phyloP scores from a whole-genome alignment of 2,797 vertebrate species.

The Phataginus tricuspis region DNA sequence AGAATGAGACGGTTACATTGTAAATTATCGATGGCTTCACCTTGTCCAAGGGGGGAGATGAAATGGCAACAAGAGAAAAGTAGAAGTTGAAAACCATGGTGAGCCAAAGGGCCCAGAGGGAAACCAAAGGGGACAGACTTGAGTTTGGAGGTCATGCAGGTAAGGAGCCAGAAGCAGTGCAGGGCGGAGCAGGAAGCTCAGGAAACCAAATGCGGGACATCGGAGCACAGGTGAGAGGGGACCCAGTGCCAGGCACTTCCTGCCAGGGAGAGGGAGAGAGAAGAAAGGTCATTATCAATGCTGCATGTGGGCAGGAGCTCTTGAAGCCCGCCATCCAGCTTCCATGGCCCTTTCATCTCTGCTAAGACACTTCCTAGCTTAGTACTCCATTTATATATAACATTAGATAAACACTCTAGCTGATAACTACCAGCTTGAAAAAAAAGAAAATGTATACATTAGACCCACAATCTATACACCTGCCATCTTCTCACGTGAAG shows the following conservation, averaged over 20 bases:
- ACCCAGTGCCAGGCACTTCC: not conserved
- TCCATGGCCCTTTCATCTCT: not conserved
- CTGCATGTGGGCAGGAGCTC: not conserved
- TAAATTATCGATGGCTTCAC: not conserved
- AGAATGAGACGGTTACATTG: not conserved
- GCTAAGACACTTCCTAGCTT: not conserved
- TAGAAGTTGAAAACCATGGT: not conserved
- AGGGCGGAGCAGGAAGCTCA: not conserved
- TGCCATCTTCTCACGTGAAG: not conserved
- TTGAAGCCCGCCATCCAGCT: constrained; percentile 23
- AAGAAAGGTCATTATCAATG: not conserved
- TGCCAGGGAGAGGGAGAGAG: not conserved
- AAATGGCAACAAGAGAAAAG: not conserved
- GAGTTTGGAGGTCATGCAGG: not conserved
- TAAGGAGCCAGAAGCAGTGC: not conserved
- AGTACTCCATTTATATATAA: not conserved
- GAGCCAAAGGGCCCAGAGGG: not conserved
- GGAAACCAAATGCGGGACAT: not conserved
- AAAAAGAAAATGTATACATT: not conserved
- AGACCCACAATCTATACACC: not conserved
- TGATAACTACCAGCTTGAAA: not conserved
- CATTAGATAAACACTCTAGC: not conserved
- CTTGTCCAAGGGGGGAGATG: not conserved
- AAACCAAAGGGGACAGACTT: not conserved
- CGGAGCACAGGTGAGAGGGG: not conserved